Evolutionary conservation across 1,140 invertebrate species (phyloP).

Genomic region (Apolygus lucorum): DNA sequence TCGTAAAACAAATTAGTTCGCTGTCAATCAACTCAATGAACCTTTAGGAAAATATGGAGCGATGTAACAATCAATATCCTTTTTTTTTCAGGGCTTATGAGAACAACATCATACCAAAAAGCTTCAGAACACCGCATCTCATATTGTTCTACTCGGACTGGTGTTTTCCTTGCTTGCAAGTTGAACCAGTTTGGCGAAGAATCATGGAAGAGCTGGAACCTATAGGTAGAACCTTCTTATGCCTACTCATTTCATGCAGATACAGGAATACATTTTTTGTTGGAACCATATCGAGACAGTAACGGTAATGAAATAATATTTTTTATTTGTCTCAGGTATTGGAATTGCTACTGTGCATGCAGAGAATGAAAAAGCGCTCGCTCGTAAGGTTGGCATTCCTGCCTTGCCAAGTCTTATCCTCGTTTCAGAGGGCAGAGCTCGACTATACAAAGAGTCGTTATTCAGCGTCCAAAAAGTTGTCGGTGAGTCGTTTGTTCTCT

Average conservation of each 20-base stretch:
- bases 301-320: conserved; percentile 12
- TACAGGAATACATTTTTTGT: no score
- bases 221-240: no score
- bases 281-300: no score
- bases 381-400: conserved; percentile 65
- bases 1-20: no score
- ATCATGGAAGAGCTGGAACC: conserved; percentile 77
- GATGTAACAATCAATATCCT: no score
- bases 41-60: no score
- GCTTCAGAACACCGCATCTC: conserved; percentile 65
- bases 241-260: no score
- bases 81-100: conserved; percentile 75
- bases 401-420: conserved; percentile 71
- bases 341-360: conserved; percentile 73
- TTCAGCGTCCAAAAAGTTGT: conserved; percentile 70
- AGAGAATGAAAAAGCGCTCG: conserved; percentile 63
- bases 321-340: conserved; percentile 45
- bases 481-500: conserved; percentile 49
- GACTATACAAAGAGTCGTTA: conserved; percentile 67
- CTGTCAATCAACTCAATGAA: no score
- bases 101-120: conserved; percentile 74
- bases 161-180: conserved; percentile 82
- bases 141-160: conserved; percentile 87
- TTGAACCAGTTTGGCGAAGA: conserved; percentile 70
- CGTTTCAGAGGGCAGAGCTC: conserved; percentile 69